These are phyloP conservation scores for Ostrea edulis DNA, from an alignment of 1,140 invertebrate species.

Conservation along the genomic window DNA sequence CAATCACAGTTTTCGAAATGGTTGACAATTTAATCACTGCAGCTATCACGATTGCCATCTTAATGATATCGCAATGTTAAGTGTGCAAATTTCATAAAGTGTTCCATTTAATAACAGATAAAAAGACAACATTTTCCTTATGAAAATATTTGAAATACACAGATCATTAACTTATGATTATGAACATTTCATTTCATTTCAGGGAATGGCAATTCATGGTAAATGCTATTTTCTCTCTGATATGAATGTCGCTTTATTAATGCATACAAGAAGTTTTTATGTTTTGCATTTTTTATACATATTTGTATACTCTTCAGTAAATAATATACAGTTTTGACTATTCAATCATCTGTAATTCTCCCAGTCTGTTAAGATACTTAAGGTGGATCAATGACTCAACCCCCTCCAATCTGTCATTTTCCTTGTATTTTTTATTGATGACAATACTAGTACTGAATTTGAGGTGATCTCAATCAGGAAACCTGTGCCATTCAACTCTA, in stretches of 20 bases:
- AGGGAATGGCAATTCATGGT: too few relatives aligned
- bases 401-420: conserved; percentile 4
- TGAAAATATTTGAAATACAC: background rate
- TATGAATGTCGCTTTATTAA: background rate
- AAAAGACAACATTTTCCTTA: background rate
- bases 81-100: background rate
- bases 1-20: background rate
- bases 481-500: background rate
- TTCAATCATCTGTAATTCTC: background rate
- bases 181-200: background rate
- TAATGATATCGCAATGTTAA: background rate
- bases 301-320: background rate
- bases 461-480: conserved; percentile 3
- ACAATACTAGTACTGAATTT: background rate
- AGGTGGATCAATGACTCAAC: background rate
- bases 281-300: background rate
- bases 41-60: conserved; percentile 2
- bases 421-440: background rate
- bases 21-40: conserved; percentile 25
- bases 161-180: background rate
- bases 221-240: too few relatives aligned
- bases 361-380: background rate
- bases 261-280: background rate
- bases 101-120: conserved; percentile 19
- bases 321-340: background rate